These are phyloP conservation scores for Drosophila barbarae DNA, from an alignment of 2,888 invertebrate species.

Conservation along the genomic window DNA sequence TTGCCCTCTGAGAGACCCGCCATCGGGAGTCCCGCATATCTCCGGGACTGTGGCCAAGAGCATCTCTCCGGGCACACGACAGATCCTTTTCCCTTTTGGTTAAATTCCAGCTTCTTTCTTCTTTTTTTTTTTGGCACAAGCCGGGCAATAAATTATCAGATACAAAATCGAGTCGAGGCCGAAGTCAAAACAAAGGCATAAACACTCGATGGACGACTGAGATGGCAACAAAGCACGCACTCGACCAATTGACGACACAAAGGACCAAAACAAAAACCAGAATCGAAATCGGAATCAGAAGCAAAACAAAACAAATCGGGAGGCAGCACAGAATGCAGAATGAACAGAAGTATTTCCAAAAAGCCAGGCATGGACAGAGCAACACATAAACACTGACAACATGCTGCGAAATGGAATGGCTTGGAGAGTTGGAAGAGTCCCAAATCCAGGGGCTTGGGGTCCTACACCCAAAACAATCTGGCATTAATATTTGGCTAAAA, in stretches of 20 bases:
- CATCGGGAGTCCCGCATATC: slow-evolving; percentile 51
- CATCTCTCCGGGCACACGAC: slow-evolving; percentile 70
- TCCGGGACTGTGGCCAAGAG: slow-evolving; percentile 16
- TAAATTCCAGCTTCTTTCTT: slow-evolving; percentile 6
- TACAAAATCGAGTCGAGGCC: slow-evolving; percentile 50
- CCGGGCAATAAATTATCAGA: slow-evolving; percentile 74
- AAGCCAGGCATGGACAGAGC: slow-evolving; percentile 36
- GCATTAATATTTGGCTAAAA: not conserved
- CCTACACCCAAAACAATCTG: slow-evolving; percentile 6
- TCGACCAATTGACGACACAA: slow-evolving; percentile 67
- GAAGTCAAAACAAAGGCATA: slow-evolving; percentile 50
- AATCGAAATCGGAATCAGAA: slow-evolving; percentile 36
- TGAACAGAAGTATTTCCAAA: slow-evolving; percentile 66
- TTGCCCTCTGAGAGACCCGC: slow-evolving; percentile 35
- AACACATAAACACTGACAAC: slow-evolving; percentile 69
- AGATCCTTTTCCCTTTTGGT: slow-evolving; percentile 36
- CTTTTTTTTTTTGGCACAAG: slow-evolving; percentile 64
- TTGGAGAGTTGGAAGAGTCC: slow-evolving; percentile 11
- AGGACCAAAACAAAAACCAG: slow-evolving; percentile 47
- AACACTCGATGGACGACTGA: slow-evolving; percentile 51
- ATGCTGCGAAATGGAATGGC: slow-evolving; percentile 65
- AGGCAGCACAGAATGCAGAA: slow-evolving; percentile 39
- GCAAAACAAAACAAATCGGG: slow-evolving; percentile 43
- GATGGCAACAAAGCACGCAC: slow-evolving; percentile 59
- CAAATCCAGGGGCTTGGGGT: slow-evolving; percentile 12